These are phyloP conservation scores for Neuroterus valhalla DNA, from an alignment of 1,140 invertebrate genomes.

Conservation along the genomic window DNA sequence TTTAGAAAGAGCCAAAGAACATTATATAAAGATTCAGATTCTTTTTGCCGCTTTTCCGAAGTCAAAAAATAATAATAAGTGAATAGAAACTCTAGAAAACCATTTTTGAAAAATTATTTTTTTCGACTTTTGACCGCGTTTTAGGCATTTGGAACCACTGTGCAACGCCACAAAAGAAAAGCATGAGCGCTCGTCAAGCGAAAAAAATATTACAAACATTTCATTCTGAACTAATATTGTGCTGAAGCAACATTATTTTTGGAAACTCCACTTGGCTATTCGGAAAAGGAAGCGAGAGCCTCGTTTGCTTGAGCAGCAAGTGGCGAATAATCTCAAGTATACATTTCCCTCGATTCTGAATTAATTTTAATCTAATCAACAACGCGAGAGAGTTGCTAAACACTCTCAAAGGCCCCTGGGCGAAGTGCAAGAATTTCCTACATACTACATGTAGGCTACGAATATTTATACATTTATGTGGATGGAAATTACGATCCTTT, in stretches of 20 bases:
- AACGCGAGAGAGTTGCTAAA: slow-evolving; percentile 2
- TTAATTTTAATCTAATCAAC: slow-evolving; percentile 10
- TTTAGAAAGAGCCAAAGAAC: too few relatives aligned
- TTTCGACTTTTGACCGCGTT: too few relatives aligned
- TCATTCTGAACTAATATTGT: neutral
- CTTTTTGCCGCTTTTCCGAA: too few relatives aligned
- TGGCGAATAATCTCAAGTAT: neutral
- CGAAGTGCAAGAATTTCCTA: neutral
- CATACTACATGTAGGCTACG: neutral
- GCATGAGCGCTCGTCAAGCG: neutral
- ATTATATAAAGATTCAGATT: too few relatives aligned
- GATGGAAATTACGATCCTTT: too few relatives aligned
- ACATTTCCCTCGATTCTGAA: neutral
- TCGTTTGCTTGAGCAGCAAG: neutral
- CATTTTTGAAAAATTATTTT: too few relatives aligned
- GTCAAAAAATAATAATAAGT: too few relatives aligned
- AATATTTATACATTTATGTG: too few relatives aligned
- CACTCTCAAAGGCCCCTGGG: neutral
- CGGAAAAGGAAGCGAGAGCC: neutral
- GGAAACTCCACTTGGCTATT: neutral
- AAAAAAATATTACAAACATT: neutral
- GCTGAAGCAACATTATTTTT: neutral
- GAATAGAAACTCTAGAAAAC: too few relatives aligned
- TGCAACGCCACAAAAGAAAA: neutral
- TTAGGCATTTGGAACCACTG: too few relatives aligned